phyloP scores from a whole-genome alignment of 2,113 vertebrate species.

The Crocuta crocuta region DNA sequence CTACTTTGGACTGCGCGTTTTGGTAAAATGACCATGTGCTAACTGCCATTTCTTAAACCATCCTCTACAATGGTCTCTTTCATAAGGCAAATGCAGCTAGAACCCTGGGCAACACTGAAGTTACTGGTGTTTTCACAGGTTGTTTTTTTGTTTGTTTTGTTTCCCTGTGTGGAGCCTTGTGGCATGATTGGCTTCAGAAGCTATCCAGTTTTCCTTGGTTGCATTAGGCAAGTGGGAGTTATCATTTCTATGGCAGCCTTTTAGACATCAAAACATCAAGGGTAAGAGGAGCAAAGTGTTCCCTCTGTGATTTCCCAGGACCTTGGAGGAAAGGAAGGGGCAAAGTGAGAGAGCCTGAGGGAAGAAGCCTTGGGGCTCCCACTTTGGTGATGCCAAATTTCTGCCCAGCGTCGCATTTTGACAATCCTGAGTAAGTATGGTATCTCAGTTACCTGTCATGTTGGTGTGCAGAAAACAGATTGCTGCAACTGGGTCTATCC shows the following conservation, averaged over 20 bases:
- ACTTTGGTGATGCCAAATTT: neutral
- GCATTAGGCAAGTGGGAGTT: neutral
- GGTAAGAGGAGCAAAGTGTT: neutral
- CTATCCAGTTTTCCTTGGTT: conserved; percentile 32
- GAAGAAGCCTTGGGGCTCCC: neutral
- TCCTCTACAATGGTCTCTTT: conserved; percentile 60
- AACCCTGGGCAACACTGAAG: neutral
- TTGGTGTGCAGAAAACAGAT: neutral
- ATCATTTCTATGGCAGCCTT: neutral
- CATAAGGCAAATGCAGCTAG: neutral
- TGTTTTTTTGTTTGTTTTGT: neutral
- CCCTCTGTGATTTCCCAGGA: neutral
- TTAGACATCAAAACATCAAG: neutral
- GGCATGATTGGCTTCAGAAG: conserved; percentile 1
- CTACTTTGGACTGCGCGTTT: neutral
- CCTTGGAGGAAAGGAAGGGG: neutral
- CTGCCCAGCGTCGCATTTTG: neutral
- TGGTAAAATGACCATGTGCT: neutral
- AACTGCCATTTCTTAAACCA: neutral
- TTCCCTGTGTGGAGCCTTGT: neutral
- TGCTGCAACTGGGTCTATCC: neutral
- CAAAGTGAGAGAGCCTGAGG: neutral
- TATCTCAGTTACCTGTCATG: neutral
- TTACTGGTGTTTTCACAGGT: neutral
- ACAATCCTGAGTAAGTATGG: no score